phyloP scores from a whole-genome alignment of 2,888 invertebrate genomes.

The Amaurobius ferox region DNA sequence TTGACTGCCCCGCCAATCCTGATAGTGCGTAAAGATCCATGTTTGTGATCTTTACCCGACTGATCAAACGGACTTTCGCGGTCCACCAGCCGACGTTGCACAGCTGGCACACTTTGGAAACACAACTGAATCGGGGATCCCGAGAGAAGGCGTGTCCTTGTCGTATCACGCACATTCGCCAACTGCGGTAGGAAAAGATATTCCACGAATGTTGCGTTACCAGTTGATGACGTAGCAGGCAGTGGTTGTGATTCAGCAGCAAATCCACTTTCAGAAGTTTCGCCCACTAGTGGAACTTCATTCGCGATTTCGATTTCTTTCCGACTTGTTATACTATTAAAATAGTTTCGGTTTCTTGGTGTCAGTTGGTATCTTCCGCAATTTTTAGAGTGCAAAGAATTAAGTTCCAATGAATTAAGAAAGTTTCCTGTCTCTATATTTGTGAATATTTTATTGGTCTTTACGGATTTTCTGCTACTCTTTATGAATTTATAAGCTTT shows the following conservation, averaged over 20 bases:
- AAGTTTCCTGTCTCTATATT: no score
- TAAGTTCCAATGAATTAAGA: no score
- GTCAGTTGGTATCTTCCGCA: not conserved
- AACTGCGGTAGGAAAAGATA: slow-evolving; percentile 12
- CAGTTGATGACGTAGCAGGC: slow-evolving; percentile 57
- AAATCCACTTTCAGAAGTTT: slow-evolving; percentile 52
- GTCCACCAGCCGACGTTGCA: slow-evolving; percentile 35
- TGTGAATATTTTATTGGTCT: no score
- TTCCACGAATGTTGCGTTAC: slow-evolving; percentile 52
- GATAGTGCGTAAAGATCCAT: not conserved
- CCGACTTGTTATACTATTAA: not conserved
- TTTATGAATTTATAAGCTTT: not conserved
- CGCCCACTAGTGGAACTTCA: not conserved
- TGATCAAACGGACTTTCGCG: slow-evolving; percentile 38
- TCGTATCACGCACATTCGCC: slow-evolving; percentile 21
- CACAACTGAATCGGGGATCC: slow-evolving; percentile 8
- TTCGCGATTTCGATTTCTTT: slow-evolving; percentile 39
- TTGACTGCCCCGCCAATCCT: slow-evolving; percentile 23
- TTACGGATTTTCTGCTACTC: not conserved
- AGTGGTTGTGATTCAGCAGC: not conserved
- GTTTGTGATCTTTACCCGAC: not conserved
- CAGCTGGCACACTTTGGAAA: slow-evolving; percentile 64
- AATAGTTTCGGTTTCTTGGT: slow-evolving; percentile 41
- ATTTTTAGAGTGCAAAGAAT: not conserved
- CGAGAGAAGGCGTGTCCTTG: slow-evolving; percentile 23